phyloP scores from a whole-genome alignment of 2,888 invertebrate genomes.

The Elmis aenea region DNA sequence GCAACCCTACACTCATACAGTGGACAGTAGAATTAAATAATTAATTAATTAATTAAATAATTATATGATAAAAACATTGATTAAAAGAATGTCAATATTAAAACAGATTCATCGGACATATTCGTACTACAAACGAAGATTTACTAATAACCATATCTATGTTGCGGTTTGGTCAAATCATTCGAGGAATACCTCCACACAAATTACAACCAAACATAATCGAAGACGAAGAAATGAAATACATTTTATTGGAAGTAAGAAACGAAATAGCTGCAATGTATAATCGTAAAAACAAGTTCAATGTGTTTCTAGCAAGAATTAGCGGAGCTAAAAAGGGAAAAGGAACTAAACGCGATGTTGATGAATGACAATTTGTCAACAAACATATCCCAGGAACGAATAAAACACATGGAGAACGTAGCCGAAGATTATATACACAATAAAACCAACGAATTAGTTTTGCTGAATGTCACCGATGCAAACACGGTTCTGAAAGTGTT shows the following conservation, averaged over 20 bases:
- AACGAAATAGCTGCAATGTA: not conserved
- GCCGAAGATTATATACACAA: constrained; percentile 40
- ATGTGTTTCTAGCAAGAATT: constrained; percentile 33
- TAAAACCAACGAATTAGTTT: constrained; percentile 37
- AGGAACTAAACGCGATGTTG: constrained; percentile 40
- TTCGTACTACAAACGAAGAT: constrained; percentile 38
- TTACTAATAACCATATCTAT: constrained; percentile 42
- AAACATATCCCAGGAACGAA: constrained; percentile 38
- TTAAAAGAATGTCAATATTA: no score
- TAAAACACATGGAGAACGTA: constrained; percentile 38
- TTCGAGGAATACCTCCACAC: constrained; percentile 33
- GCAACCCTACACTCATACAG: not conserved
- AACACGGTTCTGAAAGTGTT: constrained; percentile 38
- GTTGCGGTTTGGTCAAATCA: constrained; percentile 40
- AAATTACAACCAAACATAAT: constrained; percentile 23
- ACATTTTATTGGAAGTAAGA: constrained; percentile 7
- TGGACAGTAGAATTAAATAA: not conserved
- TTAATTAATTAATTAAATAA: not conserved
- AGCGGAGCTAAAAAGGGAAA: constrained; percentile 34
- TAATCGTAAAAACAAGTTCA: not conserved
- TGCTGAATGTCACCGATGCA: constrained; percentile 41
- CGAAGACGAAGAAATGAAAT: constrained; percentile 27
- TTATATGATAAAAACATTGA: not conserved
- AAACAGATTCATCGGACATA: constrained; percentile 44
- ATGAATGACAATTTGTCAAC: constrained; percentile 35